Conservation (phyloP, 2,797 vertebrate species). For the Etheostoma perlongum region DNA sequence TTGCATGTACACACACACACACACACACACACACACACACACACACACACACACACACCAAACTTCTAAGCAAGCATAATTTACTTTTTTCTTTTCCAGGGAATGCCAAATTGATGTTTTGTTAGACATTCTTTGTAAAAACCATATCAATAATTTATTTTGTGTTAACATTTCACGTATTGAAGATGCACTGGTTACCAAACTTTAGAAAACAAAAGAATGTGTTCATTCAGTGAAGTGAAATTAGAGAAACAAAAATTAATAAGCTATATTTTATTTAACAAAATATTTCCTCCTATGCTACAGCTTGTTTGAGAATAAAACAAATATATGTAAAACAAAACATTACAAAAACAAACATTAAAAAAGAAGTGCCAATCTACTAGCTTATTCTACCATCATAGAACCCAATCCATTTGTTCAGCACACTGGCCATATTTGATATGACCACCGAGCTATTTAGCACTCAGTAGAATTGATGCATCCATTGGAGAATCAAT, state of each 20-base stretch:
- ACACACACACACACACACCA: slow-evolving; percentile 40
- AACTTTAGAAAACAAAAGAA: slow-evolving; percentile 47
- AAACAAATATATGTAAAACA: slow-evolving; percentile 73
- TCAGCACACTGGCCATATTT: slow-evolving; percentile 81
- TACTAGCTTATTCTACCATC: slow-evolving; percentile 83
- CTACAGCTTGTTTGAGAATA: slow-evolving; percentile 77
- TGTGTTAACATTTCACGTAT: slow-evolving; percentile 57
- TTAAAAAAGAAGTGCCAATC: slow-evolving; percentile 75
- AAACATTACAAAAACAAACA: slow-evolving; percentile 49
- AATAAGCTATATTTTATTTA: slow-evolving; percentile 66
- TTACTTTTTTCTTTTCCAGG: slow-evolving; percentile 35
- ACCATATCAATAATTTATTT: slow-evolving; percentile 12
- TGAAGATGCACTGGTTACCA: slow-evolving; percentile 56
- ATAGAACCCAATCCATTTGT: slow-evolving; percentile 72
- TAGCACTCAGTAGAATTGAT: slow-evolving; percentile 74
- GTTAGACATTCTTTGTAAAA: slow-evolving; percentile 46
- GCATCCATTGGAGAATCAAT: slow-evolving; percentile 68
- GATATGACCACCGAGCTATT: slow-evolving; percentile 82
- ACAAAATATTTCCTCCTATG: slow-evolving; percentile 82
- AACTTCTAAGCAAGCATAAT: slow-evolving; percentile 45
- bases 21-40: slow-evolving; percentile 39
- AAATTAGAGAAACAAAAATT: slow-evolving; percentile 69
- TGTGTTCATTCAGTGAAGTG: slow-evolving; percentile 45
- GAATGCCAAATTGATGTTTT: slow-evolving; percentile 41
- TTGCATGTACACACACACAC: slow-evolving; percentile 33